Percentiles rank a stretch among this genome's conserved stretches.
These are phyloP conservation scores for Lithophane semibrunnea DNA, from an alignment of 2,888 invertebrate genomes.

Conservation along the genomic window DNA sequence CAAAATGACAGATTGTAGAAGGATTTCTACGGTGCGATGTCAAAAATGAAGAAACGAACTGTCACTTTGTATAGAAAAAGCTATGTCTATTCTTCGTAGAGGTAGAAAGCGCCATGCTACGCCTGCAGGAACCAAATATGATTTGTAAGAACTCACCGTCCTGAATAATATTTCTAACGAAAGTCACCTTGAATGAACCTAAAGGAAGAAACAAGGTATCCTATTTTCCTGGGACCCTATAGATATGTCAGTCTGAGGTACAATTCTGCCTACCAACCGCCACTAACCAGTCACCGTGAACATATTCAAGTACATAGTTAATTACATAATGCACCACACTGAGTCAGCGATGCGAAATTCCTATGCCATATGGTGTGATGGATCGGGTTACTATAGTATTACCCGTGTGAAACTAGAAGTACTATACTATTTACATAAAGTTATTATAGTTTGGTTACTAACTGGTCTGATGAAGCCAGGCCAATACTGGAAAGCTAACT, in stretches of 20 bases:
- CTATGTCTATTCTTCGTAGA: too few relatives aligned
- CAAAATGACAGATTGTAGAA: too few relatives aligned
- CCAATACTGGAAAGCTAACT: too few relatives aligned
- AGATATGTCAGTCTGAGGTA: neutral
- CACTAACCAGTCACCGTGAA: conserved; percentile 40
- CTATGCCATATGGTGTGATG: conserved; percentile 62
- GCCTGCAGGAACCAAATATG: too few relatives aligned
- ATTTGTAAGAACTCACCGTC: too few relatives aligned
- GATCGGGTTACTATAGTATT: conserved; percentile 53
- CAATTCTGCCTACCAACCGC: conserved; percentile 25
- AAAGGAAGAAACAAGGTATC: neutral
- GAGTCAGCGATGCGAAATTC: conserved; percentile 67
- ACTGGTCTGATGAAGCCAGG: neutral
- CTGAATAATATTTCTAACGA: too few relatives aligned
- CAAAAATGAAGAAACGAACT: too few relatives aligned
- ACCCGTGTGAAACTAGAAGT: conserved; percentile 61
- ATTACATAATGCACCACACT: conserved; percentile 52
- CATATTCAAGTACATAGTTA: conserved; percentile 41
- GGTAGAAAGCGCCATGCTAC: too few relatives aligned
- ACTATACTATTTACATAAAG: conserved; percentile 1
- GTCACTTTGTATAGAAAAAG: too few relatives aligned
- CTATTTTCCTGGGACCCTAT: neutral
- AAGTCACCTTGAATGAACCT: neutral
- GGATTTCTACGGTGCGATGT: too few relatives aligned
- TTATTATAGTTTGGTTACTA: neutral